Base-by-base conservation (phyloP, 2,113 vertebrate species). In the Zosterops japonicus region DNA sequence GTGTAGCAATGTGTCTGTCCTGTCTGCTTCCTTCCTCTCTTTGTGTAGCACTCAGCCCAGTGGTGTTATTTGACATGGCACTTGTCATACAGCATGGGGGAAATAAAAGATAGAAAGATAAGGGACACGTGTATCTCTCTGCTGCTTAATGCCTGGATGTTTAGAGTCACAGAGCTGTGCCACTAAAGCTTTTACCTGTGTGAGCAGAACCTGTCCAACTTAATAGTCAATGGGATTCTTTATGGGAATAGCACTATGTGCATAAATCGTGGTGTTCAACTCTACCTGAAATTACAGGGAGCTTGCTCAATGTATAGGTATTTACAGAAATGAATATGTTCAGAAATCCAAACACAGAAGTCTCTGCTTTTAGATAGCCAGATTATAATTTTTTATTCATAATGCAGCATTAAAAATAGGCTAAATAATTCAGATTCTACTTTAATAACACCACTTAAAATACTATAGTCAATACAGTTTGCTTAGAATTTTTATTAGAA, bases 401-500 rank as follows among this genome's bases (percentile, higher is more conserved):
- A 74, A 83, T n/a, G 18, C 44, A 56, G 50, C 53, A 93, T 95
- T 94, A 76, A 82, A 92, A 91, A 83, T 52, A 81, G 31, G 28
- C 20, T 47, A 83, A 85, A 65, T 35, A 22, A 77, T 82, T 85
- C 44, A 29, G 59, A 89, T 39, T 97, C 72, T 57, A n/a, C 75
- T 79, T 83, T 44, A 68, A 67, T 81, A 90, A 68, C 29, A 28
- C 59, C 50, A 50, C 83, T 92, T 87, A 82, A 24, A 42, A 67
- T 93, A 61, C 60, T 80, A 52, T 49, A 93, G 89, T 96, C 92
- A 91, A 91, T 90, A 91, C 49, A 96, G 70, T 95, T 96, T 91
- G 59, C 95, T 96, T 78, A 87, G 94, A 90, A 94, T 97, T 97
- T 97, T 95, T 97, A 75, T 96, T 94, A 94, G 89, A 81, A 96